A percentile compares a stretch with the other conserved stretches of the same genome.
phyloP scores from a whole-genome alignment of 2,113 vertebrate species.

The Motacilla alba region DNA sequence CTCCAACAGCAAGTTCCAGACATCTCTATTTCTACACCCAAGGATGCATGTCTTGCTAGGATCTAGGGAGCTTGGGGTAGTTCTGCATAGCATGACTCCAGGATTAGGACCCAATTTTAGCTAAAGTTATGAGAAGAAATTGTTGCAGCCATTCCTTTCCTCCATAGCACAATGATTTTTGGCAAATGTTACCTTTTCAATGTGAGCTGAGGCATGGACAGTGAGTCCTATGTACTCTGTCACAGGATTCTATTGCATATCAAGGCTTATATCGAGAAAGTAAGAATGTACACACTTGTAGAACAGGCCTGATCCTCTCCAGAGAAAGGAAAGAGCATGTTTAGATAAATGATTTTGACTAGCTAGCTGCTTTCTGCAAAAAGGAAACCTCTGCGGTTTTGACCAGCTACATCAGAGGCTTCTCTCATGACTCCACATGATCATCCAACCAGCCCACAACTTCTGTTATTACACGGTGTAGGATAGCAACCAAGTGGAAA shows the following conservation, averaged over 20 bases:
- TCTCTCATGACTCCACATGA: neutral
- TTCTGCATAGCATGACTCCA: neutral
- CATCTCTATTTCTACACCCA: neutral
- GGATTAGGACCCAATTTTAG: neutral
- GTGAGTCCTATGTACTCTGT: neutral
- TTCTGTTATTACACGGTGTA: neutral
- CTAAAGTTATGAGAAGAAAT: neutral
- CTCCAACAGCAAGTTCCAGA: neutral
- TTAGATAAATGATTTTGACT: neutral
- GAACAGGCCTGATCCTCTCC: neutral
- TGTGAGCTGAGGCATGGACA: neutral
- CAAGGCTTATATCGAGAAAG: neutral
- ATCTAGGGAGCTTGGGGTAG: neutral
- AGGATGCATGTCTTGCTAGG: neutral
- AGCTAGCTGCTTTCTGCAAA: neutral
- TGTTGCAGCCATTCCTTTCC: neutral
- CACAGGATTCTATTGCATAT: neutral
- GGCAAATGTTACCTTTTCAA: neutral
- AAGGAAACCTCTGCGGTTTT: neutral
- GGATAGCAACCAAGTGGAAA: slow-evolving; percentile 32
- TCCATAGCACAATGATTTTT: fast-evolving
- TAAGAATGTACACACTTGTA: neutral
- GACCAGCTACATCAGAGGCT: neutral
- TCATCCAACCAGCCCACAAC: neutral
- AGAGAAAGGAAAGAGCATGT: neutral